Evolutionary conservation across 2,797 vertebrate species (phyloP).

Genomic region (Psittacula echo): DNA sequence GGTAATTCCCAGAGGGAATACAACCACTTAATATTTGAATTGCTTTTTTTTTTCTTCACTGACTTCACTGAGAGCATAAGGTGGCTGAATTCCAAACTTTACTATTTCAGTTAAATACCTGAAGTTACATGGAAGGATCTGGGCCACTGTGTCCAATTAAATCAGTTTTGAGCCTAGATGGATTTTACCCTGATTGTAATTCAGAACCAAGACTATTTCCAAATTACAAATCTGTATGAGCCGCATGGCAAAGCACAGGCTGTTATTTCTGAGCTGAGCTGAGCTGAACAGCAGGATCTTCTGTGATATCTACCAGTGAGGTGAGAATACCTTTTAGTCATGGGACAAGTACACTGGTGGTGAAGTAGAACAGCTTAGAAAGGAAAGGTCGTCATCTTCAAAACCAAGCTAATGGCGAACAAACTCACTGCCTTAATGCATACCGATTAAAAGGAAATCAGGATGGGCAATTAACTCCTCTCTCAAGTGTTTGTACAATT

Average conservation of each 20-base stretch:
- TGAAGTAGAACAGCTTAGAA: conserved; percentile 14
- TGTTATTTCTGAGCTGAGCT: not conserved
- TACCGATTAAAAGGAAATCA: conserved; percentile 64
- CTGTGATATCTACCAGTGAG: not conserved
- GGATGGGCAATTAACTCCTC: conserved; percentile 61
- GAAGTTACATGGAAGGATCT: not conserved
- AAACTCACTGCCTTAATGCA: conserved; percentile 42
- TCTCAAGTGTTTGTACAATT: conserved; percentile 62
- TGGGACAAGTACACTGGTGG: not conserved
- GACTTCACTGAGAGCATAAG: not conserved
- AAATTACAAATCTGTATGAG: not conserved
- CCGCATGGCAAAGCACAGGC: not conserved
- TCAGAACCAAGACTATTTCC: not conserved
- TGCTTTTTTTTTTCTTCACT: not conserved
- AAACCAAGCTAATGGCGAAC: not conserved
- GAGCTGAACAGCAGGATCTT: not conserved
- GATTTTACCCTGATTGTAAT: not conserved
- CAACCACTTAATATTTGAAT: not conserved
- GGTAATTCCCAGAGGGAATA: not conserved
- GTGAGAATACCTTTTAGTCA: not conserved
- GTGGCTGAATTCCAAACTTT: not conserved
- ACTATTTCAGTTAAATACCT: not conserved
- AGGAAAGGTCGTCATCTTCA: conserved; percentile 8
- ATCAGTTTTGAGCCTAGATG: not conserved
- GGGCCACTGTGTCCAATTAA: not conserved